Percentiles rank a stretch among this genome's conserved stretches.
Evolutionary conservation across 2,888 invertebrate genomes (phyloP).

Genomic region (Drosophila nr. medialis): DNA sequence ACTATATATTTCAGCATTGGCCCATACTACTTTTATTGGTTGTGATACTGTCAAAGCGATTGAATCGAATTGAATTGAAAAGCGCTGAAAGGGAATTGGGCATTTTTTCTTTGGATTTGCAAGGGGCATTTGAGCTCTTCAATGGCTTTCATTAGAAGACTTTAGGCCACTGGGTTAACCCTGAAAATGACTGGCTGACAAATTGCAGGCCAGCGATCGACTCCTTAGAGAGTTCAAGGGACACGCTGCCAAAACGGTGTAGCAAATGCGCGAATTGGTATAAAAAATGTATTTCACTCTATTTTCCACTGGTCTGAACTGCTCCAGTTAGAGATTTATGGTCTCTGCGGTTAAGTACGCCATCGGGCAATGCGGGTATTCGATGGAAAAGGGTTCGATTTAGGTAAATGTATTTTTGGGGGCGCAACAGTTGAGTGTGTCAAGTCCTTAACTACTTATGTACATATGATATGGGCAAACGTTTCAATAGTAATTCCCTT

Average conservation of each 20-base stretch:
- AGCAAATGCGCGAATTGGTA: conserved; percentile 51
- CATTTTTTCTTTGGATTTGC: conserved; percentile 45
- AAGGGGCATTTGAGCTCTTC: conserved; percentile 51
- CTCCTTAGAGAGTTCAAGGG: conserved; percentile 41
- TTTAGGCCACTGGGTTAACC: conserved; percentile 52
- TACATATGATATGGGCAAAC: conserved; percentile 17
- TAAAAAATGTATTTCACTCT: conserved; percentile 79
- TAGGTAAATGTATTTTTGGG: conserved; percentile 31
- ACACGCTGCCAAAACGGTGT: conserved; percentile 38
- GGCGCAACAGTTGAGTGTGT: conserved; percentile 51
- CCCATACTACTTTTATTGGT: conserved; percentile 51
- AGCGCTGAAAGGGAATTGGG: conserved; percentile 42
- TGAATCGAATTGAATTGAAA: conserved; percentile 72
- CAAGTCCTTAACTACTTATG: conserved; percentile 32
- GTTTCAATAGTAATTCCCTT: not conserved
- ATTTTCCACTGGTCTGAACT: conserved; percentile 60
- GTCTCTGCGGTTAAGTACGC: conserved; percentile 66
- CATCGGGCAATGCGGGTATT: conserved; percentile 40
- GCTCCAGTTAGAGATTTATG: conserved; percentile 63
- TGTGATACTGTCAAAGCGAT: conserved; percentile 60
- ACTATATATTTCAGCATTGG: conserved; percentile 20
- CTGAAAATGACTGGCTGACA: conserved; percentile 65
- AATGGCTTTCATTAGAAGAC: conserved; percentile 71
- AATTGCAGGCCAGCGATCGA: conserved; percentile 55
- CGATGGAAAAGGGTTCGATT: conserved; percentile 48